Evolutionary conservation across 2,113 vertebrate genomes (phyloP).

Genomic region (Syrrhaptes paradoxus): DNA sequence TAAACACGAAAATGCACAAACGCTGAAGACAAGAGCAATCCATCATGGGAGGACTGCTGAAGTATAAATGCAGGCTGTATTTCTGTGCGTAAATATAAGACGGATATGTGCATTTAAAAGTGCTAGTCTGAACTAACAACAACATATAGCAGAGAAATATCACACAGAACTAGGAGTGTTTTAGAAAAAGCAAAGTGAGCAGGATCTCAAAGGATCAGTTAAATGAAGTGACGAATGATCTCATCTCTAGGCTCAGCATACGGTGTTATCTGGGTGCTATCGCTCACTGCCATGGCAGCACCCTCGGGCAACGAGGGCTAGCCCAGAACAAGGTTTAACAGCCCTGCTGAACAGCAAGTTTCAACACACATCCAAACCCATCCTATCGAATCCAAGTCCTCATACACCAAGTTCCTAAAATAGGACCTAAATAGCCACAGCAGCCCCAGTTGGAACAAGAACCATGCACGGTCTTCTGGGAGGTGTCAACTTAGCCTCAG

Average conservation of each 20-base stretch:
- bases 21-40: neutral
- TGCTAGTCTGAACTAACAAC: neutral
- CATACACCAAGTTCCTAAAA: neutral
- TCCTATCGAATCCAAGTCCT: fast-evolving
- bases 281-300: neutral
- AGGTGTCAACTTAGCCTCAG: neutral
- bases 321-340: neutral
- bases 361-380: neutral
- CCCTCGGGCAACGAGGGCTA: neutral
- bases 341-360: neutral
- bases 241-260: neutral
- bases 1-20: neutral
- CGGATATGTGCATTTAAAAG: neutral
- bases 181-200: neutral
- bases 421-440: neutral
- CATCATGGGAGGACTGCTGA: neutral
- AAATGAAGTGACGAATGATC: neutral
- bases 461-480: neutral
- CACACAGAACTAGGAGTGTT: neutral
- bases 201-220: neutral
- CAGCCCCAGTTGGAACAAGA: neutral
- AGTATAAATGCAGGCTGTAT: neutral
- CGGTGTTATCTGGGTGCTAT: fast-evolving
- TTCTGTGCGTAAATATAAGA: neutral
- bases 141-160: neutral